These are phyloP conservation scores for Cherax destructor DNA, from an alignment of 1,140 invertebrate species.

Conservation along the genomic window DNA sequence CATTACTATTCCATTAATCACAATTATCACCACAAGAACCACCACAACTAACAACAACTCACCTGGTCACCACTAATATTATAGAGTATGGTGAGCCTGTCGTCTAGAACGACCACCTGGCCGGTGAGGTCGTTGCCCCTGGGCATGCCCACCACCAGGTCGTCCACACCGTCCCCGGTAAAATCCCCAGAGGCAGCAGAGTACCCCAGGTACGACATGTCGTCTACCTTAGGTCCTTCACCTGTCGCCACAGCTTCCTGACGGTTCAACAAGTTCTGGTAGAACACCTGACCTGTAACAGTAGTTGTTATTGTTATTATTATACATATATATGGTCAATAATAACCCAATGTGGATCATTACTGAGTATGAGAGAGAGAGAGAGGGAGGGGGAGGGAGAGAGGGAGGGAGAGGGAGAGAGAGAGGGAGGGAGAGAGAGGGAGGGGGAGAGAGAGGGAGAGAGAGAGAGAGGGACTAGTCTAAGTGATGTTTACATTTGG, in stretches of 20 bases:
- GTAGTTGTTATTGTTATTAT: too few relatives aligned
- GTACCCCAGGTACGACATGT: slow-evolving; percentile 96
- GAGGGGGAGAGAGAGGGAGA: too few relatives aligned
- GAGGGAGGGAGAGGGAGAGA: too few relatives aligned
- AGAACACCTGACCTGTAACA: slow-evolving; percentile 85
- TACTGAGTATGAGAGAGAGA: background rate
- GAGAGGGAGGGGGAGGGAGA: too few relatives aligned
- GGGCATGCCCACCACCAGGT: slow-evolving; percentile 95
- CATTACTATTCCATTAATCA: too few relatives aligned
- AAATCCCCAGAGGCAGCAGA: slow-evolving; percentile 93
- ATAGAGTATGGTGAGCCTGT: slow-evolving; percentile 85
- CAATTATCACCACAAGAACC: too few relatives aligned
- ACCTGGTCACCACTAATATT: slow-evolving; percentile 88
- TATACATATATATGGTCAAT: too few relatives aligned
- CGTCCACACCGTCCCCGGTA: slow-evolving; percentile 83
- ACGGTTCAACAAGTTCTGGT: slow-evolving; percentile 81
- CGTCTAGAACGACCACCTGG: slow-evolving; percentile 89
- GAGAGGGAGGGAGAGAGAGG: too few relatives aligned
- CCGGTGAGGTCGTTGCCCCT: slow-evolving; percentile 81
- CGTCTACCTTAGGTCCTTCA: slow-evolving; percentile 86
- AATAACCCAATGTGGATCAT: too few relatives aligned
- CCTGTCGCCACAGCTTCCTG: slow-evolving; percentile 84
- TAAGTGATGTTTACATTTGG: too few relatives aligned
- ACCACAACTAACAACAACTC: background rate
- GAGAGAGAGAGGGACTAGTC: too few relatives aligned